Conservation (phyloP, 1,140 invertebrate genomes). For the Trichogramma pretiosum region DNA sequence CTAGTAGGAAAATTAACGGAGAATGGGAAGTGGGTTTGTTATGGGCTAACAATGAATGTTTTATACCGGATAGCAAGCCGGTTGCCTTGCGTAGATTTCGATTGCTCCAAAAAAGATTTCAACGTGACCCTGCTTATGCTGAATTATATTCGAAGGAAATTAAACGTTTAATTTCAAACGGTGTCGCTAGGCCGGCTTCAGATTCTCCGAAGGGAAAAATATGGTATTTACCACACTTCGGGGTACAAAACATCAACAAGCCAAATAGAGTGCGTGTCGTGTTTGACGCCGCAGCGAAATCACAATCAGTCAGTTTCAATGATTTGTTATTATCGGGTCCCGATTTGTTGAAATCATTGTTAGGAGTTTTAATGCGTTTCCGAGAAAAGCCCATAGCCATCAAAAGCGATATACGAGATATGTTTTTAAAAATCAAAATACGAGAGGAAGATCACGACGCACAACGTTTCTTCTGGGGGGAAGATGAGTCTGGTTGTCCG, state of each 20-base stretch:
- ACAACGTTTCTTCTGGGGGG: constrained; percentile 14
- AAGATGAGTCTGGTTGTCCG: not conserved
- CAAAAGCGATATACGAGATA: not conserved
- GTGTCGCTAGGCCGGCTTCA: too few relatives aligned
- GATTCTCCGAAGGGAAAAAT: too few relatives aligned
- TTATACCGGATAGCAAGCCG: too few relatives aligned
- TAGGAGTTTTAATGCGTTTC: not conserved
- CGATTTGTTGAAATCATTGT: not conserved
- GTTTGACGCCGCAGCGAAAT: not conserved
- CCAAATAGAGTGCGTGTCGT: not conserved
- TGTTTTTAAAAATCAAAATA: not conserved
- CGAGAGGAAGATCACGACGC: constrained; percentile 1
- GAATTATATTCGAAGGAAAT: too few relatives aligned
- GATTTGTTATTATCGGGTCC: not conserved
- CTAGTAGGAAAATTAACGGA: too few relatives aligned
- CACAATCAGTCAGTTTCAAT: not conserved
- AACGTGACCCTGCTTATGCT: too few relatives aligned
- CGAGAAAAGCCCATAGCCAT: not conserved
- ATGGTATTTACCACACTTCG: not conserved
- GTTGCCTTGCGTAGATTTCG: too few relatives aligned
- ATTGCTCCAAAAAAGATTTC: too few relatives aligned
- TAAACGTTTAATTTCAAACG: too few relatives aligned
- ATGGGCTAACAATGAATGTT: too few relatives aligned
- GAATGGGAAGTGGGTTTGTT: too few relatives aligned
- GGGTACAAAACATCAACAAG: not conserved